Base-by-base conservation (phyloP, 2,113 vertebrate species). In the Alethe castanea region DNA sequence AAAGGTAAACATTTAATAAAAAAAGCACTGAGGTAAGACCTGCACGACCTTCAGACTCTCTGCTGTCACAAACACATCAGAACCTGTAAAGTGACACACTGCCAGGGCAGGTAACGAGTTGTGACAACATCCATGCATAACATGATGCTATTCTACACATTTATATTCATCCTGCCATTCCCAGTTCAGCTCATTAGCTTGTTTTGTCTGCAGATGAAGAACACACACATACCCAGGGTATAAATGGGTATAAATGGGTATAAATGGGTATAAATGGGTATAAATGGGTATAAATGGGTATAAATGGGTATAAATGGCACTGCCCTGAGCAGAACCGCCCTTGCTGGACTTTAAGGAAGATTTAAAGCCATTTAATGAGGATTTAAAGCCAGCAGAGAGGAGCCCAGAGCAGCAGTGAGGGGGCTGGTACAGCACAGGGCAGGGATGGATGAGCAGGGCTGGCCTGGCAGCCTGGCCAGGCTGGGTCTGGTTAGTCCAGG, bases 31-130 rank as follows among this genome's bases (percentile, higher is more conserved):
- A 83, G 45, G 69, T 78, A 77, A 91, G 31, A 86, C 61, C 60
- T 67, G 28, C 33, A 25, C 12, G 36, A 93, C 81, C 40, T 87
- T 81, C 52, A 81, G 78, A 56, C 53, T 87, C 47, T 19, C 19
- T 84, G n/a, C 44, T 89, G 65, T 74, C 92, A 87, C 16, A 47
- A 81, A 45, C 56, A 67, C 40, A 89, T 81, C 64, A 84, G 73
- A 71, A 81, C 17, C 44, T 47, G 14, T 36, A 50, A 40, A 8
- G 26, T 81, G 61, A 60, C 44, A 60, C 44, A 81, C 9, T 22
- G 24, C 60, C 69, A 60, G 38, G 18, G 50, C 57, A 87, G 65
- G 77, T 71, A 81, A 87, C 22, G 42, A 71, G 38, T n/a, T 91
- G 33, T 64, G 87, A 87, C 73, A 74, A 74, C 62, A 80, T 25